Evolutionary conservation across 2,888 invertebrate genomes (phyloP), one percentile per base, ranked within the genome.

Genomic region (Elegia similella): DNA sequence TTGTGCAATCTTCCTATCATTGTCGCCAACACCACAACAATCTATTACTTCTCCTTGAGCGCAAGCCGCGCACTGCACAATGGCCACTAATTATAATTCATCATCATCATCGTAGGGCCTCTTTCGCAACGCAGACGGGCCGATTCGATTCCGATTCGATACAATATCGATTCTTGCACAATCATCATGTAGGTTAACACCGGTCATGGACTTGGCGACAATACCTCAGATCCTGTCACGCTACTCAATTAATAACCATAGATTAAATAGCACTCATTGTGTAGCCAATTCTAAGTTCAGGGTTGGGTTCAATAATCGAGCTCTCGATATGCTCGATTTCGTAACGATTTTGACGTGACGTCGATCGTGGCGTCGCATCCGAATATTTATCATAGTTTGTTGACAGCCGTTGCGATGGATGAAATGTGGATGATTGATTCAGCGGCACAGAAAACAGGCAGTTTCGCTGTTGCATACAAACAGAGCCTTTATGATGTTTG

Each of bases 151-250:
- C 70, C 65, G 77, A 81, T 81, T 79, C 80, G 76, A 77, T 72
- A 78, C 80, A 80, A 78, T 77, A 81, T 81, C 80, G 76, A 76
- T 73, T 66, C 56, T 84, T 85, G 79, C 82, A 75, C 80, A 86
- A 86, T 75, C 62, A 71, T 68, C 62, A 72, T 70, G 15, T 56
- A 56, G 56, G 47, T 81, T 85, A 84, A 85, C 83, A 65, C 69
- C 76, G 82, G 83, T 86, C 87, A 89, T 88, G 88, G 88, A 82
- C 79, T 63, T 57, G 47, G 76, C 67, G 65, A 66, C 69, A 68
- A 68, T 65, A 69, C 69, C 69, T 69, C 62, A 60, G 67, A 76
- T 73, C 79, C 68, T 73, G 77, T 76, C 75, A 75, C 72, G 70
- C 72, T 69, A 70, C 69, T 78, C 73, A 72, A 80, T 78, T 78